Percentiles rank a stretch among this genome's conserved stretches.
phyloP scores from a whole-genome alignment of 1,140 invertebrate species.

The Argopecten irradians region DNA sequence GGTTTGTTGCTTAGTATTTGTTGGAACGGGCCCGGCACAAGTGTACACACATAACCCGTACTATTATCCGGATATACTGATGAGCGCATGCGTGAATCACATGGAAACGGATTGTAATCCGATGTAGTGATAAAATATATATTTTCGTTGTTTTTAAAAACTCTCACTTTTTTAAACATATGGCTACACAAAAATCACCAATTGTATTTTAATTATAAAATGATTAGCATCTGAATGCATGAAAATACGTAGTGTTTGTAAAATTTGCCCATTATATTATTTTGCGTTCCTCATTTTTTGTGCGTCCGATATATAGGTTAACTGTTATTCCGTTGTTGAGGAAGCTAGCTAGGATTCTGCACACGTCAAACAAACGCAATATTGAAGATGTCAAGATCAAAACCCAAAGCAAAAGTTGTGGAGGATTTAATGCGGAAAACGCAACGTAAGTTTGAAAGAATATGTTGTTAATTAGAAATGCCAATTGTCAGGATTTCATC shows the following conservation, averaged over 20 bases:
- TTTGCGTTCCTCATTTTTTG: not conserved
- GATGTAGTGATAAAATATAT: not conserved
- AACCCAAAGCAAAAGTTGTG: not conserved
- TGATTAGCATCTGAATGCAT: too few relatives aligned
- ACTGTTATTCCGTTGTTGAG: constrained; percentile 1
- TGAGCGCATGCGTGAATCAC: not conserved
- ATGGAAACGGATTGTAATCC: not conserved
- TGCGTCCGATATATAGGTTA: not conserved
- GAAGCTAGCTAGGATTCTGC: not conserved
- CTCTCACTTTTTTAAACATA: not conserved
- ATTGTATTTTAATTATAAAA: too few relatives aligned
- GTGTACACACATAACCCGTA: too few relatives aligned
- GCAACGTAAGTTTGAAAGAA: not conserved
- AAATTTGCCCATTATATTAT: too few relatives aligned
- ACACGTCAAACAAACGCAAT: too few relatives aligned
- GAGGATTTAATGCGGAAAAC: not conserved
- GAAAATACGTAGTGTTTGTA: too few relatives aligned
- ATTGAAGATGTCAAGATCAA: not conserved
- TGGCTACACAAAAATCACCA: too few relatives aligned
- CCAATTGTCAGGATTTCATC: too few relatives aligned
- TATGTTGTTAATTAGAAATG: too few relatives aligned
- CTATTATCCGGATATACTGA: not conserved
- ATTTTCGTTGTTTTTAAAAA: not conserved
- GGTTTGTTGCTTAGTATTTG: too few relatives aligned
- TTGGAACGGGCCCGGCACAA: too few relatives aligned